These are phyloP conservation scores for Pemphigus obesinymphae DNA, from an alignment of 1,140 invertebrate species.

Conservation along the genomic window DNA sequence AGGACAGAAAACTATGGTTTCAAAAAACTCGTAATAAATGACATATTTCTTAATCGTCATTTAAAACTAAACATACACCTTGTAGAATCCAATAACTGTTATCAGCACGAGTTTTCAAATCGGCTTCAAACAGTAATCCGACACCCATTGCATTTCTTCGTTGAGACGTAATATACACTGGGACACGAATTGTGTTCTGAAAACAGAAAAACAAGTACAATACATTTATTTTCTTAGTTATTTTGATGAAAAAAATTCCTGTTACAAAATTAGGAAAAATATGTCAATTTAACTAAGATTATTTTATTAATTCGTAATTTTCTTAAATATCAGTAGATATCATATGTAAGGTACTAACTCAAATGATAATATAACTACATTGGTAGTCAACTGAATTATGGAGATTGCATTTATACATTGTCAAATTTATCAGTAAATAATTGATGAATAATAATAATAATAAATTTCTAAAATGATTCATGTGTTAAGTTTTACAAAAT, in stretches of 20 bases:
- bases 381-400: no score
- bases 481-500: no score
- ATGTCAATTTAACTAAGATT: background rate
- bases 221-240: background rate
- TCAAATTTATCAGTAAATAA: no score
- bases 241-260: background rate
- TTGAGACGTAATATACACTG: constrained; percentile 81
- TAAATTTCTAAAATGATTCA: no score
- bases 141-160: constrained; percentile 81
- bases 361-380: no score
- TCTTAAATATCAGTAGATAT: background rate
- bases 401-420: no score
- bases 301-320: background rate
- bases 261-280: background rate
- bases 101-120: constrained; percentile 73
- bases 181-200: constrained; percentile 76
- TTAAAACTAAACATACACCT: constrained; percentile 79
- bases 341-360: background rate
- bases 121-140: constrained; percentile 84
- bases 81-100: constrained; percentile 82
- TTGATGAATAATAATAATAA: no score
- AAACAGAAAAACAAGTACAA: constrained; percentile 48
- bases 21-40: no score
- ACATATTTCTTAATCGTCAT: constrained; percentile 59
- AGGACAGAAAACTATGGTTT: no score